Evolutionary conservation across 1,140 invertebrate genomes (phyloP), one percentile per base, ranked within the genome.

Genomic region (Melanaphis sacchari): DNA sequence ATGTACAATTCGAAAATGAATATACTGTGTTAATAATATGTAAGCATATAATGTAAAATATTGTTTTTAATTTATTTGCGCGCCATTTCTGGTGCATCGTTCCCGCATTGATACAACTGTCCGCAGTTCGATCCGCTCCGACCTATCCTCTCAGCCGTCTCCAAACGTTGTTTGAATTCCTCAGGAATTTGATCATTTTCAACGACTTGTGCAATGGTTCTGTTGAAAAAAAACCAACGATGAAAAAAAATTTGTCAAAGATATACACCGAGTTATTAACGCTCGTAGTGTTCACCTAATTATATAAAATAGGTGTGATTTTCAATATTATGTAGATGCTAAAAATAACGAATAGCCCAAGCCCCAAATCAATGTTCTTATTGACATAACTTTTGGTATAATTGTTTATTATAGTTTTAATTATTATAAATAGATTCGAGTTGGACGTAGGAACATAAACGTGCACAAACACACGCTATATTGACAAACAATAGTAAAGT

Each of bases 1-100:
- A 93, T 93, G 91, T 93, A 93, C 91, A 93, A 93, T 93, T 84
- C 38, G 36, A 91, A 91, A 91, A 91, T 46, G 66, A 93, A 85
- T 93, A 93, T 85, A 93, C 24, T 93, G 91, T 93, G 91, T 93
- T 93, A 49, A 93, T 93, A 84, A 90, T 66, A 93, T 54, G 43
- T 85, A 84, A 84, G 46, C 36, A 40, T 36, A 40, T 40, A 31
- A 7, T 90, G 36, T 54, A 26, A 15, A 49, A 52, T 59, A 24
- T 90, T 90, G n/a, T 59, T 90, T 90, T 59, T 38, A 24, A 40
- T 41, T 59, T 41, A 41, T 66, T 66, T 41, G 38, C 26, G 54
- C 6, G 8, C 46, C 87, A 2, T 52, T 88, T 49, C 31, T 38
- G 22, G 36, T 89, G 85, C 36, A 26, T 11, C 49, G 49, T 89